Base-by-base conservation (phyloP, 2,113 vertebrate species). In the Eurypyga helias region DNA sequence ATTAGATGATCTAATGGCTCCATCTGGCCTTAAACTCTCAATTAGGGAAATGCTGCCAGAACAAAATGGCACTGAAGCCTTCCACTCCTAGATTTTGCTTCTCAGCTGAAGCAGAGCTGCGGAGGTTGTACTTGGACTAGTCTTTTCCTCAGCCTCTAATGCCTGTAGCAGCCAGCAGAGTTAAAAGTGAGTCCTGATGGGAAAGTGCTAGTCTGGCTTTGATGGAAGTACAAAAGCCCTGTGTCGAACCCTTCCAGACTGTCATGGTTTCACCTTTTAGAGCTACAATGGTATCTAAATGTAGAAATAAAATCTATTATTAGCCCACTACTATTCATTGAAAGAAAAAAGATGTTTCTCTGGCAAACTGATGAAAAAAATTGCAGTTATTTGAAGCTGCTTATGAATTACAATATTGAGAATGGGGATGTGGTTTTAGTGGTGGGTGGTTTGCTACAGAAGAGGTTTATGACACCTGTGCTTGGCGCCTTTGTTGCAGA, bases 1-100 rank as follows among this genome's bases (percentile, higher is more conserved):
- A 92, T 96, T 94, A 95, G 79, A 71, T 94, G 92, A 96, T 95
- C 85, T 95, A 93, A 92, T 93, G 83, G 79, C 33, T 96, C 92
- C 92, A 93, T 90, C 83, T 95, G 96, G 92, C 85, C 49, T 73
- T 86, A 89, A 94, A 78, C 78, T 89, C 79, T 90, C 92, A 94
- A 92, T 94, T 86, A 93, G 55, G 60, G 67, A 75, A 81, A 71
- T 71, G 43, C 60, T 83, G 43, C 76, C 58, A 92, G 85, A 20
- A 25, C 55, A 90, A 86, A 57, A 80, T 75, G 76, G 46, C 43
- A 55, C 13, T 61, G 83, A 92, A 89, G 60, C 38, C 93, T 80
- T 92, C n/a, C 0, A 1, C n/a, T 67, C 34, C 26, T 94, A 48
- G 54, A 51, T 86, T 85, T 76, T 0, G 0, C 60, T 89, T 87